These are phyloP conservation scores for Chlamydotis undulata DNA, from an alignment of 2,113 vertebrate genomes.

Conservation along the genomic window DNA sequence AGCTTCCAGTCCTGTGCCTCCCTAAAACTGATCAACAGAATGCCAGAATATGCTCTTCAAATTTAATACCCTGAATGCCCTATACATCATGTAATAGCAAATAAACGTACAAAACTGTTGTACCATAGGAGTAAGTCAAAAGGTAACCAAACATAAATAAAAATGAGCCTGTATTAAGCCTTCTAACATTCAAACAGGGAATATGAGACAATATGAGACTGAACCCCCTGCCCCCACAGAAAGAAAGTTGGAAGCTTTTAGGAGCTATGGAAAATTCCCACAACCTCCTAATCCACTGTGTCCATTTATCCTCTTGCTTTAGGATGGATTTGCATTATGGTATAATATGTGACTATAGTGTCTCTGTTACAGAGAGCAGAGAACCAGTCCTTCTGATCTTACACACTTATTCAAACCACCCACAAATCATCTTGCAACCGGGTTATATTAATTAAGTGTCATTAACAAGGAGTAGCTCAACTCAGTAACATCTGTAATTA, in stretches of 20 bases:
- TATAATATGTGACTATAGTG: not conserved
- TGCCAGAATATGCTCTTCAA: not conserved
- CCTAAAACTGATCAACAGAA: not conserved
- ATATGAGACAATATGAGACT: not conserved
- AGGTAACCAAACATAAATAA: not conserved
- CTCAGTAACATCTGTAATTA: not conserved
- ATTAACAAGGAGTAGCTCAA: conserved; percentile 28
- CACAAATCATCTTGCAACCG: not conserved
- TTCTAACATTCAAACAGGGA: not conserved
- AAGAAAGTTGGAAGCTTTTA: not conserved
- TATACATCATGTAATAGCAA: not conserved
- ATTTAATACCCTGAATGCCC: not conserved
- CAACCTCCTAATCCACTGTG: not conserved
- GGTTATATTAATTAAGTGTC: conserved; percentile 10
- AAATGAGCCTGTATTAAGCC: not conserved
- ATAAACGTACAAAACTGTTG: not conserved
- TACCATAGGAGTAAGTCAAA: not conserved
- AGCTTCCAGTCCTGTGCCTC: not conserved
- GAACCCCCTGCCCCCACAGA: accelerated
- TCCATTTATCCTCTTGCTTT: not conserved
- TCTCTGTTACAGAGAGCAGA: not conserved
- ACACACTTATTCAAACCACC: not conserved
- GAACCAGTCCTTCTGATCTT: not conserved
- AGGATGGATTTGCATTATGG: not conserved
- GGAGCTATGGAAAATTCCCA: not conserved